Evolutionary conservation across 2,888 invertebrate species (phyloP).

Genomic region (Resseliella maxima): DNA sequence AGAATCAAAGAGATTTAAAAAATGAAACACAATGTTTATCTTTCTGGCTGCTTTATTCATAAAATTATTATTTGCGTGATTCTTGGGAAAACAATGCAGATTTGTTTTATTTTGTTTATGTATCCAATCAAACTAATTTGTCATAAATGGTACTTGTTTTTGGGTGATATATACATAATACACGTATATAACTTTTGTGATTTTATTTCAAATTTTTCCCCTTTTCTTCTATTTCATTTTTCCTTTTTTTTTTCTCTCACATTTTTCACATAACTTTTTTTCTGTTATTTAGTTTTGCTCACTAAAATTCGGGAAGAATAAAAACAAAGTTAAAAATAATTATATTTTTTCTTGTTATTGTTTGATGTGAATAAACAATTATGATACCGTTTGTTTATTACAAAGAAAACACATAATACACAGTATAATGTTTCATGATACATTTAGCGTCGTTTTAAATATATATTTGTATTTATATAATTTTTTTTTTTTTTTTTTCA

Average conservation of each 20-base stretch:
- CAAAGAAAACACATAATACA: slow-evolving; percentile 40
- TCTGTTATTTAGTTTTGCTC: neutral
- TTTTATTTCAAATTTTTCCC: neutral
- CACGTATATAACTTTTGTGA: slow-evolving; percentile 20
- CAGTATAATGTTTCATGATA: slow-evolving; percentile 36
- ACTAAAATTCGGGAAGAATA: slow-evolving; percentile 38
- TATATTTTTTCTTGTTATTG: too few relatives aligned
- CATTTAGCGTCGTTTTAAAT: slow-evolving; percentile 15
- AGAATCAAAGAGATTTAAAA: neutral
- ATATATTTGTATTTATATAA: slow-evolving; percentile 16
- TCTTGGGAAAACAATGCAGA: slow-evolving; percentile 44
- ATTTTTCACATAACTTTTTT: neutral
- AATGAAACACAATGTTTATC: neutral
- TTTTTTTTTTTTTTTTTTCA: neutral
- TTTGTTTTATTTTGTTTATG: neutral
- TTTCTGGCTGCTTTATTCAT: slow-evolving; percentile 26
- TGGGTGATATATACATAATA: slow-evolving; percentile 9
- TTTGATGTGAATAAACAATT: slow-evolving; percentile 25
- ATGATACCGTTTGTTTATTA: slow-evolving; percentile 2
- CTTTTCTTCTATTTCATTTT: neutral
- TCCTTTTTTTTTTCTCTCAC: neutral
- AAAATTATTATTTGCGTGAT: slow-evolving; percentile 44
- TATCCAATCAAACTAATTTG: slow-evolving; percentile 13
- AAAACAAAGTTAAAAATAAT: slow-evolving; percentile 43
- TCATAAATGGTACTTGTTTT: neutral